Evolutionary conservation across 2,797 vertebrate genomes (phyloP).

Genomic region (Acomys russatus): DNA sequence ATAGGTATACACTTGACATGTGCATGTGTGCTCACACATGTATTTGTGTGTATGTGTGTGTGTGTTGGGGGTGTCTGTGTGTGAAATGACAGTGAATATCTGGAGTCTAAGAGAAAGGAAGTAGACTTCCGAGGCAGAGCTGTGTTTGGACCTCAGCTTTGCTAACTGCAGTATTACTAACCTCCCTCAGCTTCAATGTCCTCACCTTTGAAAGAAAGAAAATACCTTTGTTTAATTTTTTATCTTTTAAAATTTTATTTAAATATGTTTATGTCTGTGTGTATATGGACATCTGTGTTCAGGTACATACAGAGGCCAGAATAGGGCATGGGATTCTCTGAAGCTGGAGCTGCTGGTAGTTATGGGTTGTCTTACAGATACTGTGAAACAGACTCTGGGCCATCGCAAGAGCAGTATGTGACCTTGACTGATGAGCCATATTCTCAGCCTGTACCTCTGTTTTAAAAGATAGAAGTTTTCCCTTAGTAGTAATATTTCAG

Average conservation of each 20-base stretch:
- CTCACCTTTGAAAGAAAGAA: too few relatives aligned
- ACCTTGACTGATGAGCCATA: neutral
- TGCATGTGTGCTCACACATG: too few relatives aligned
- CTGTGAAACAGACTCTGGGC: neutral
- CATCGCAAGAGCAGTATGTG: neutral
- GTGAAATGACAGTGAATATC: neutral
- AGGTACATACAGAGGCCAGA: too few relatives aligned
- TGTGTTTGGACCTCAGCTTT: neutral
- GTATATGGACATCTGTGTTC: neutral
- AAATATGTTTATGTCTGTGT: neutral
- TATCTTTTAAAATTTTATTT: neutral
- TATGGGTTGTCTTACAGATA: neutral
- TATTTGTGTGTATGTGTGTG: neutral
- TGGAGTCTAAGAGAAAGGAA: neutral
- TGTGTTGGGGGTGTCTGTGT: neutral
- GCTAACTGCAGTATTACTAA: neutral
- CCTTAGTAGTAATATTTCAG: neutral
- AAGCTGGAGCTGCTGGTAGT: neutral
- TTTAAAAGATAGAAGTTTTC: neutral
- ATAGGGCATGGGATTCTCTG: neutral
- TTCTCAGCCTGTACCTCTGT: too few relatives aligned
- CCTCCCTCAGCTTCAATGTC: too few relatives aligned
- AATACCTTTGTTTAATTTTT: neutral
- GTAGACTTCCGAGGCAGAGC: neutral
- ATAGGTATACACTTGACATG: neutral